Percentiles rank a stretch among this genome's conserved stretches.
Conservation (phyloP, 2,888 invertebrate genomes). For the Quadroppia sp. region DNA sequence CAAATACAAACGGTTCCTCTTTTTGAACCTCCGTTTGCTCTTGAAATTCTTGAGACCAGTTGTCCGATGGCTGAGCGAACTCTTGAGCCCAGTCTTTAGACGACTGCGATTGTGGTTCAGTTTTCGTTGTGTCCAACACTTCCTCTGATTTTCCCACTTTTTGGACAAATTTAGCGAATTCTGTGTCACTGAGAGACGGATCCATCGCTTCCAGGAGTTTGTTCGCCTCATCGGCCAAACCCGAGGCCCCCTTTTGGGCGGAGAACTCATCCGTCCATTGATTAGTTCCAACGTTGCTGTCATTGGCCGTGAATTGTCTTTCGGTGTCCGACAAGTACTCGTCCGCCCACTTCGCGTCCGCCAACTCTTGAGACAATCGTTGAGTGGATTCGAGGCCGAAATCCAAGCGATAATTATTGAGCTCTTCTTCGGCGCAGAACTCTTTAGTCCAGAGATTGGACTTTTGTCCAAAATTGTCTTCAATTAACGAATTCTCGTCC, state of each 20-base stretch:
- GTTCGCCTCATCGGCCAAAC: slow-evolving; percentile 31
- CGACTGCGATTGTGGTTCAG: no score
- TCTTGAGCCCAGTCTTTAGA: slow-evolving; percentile 55
- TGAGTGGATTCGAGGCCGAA: not conserved
- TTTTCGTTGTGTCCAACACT: slow-evolving; percentile 46
- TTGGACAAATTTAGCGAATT: slow-evolving; percentile 76
- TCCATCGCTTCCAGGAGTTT: slow-evolving; percentile 35
- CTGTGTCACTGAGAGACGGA: slow-evolving; percentile 51
- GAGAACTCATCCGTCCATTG: slow-evolving; percentile 5
- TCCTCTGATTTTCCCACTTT: slow-evolving; percentile 63
- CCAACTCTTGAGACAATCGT: not conserved
- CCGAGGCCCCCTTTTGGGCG: not conserved
- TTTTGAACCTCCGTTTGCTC: slow-evolving; percentile 51
- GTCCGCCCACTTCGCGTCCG: slow-evolving; percentile 59
- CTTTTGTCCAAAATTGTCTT: slow-evolving; percentile 47
- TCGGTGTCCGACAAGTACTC: slow-evolving; percentile 56
- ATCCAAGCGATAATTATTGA: not conserved
- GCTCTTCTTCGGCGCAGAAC: slow-evolving; percentile 49
- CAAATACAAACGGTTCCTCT: slow-evolving; percentile 43
- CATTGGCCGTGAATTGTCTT: slow-evolving; percentile 14
- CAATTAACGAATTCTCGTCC: not conserved
- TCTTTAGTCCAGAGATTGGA: slow-evolving; percentile 51
- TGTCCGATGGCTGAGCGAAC: slow-evolving; percentile 46
- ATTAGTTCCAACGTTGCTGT: not conserved
- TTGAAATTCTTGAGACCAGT: slow-evolving; percentile 57